Evolutionary conservation across 30 jellyfish, hydroid and myxozoan species (phyloP).

Genomic region (Clytia hemisphaerica): DNA sequence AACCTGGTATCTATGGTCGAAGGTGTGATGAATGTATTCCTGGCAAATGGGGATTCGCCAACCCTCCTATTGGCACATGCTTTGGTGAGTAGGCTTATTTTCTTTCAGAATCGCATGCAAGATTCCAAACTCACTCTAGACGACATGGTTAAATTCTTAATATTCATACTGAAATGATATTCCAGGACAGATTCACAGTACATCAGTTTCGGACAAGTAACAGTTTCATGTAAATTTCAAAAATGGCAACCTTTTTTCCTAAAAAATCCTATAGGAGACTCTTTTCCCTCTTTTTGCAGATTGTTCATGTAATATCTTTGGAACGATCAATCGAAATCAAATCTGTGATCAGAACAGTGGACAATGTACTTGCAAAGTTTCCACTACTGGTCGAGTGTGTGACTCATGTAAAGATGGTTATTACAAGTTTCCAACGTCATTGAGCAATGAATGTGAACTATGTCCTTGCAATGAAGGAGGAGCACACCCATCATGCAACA

Average conservation of each 20-base stretch:
- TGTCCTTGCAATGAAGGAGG: conserved; percentile 87
- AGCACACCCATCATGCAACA: conserved; percentile 63
- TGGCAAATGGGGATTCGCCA: conserved; percentile 88
- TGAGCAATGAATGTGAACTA: conserved; percentile 47
- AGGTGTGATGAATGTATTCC: conserved; percentile 91
- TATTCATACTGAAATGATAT: too few relatives aligned
- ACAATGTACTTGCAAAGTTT: conserved; percentile 71
- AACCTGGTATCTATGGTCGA: conserved; percentile 83
- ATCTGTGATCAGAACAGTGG: conserved; percentile 84
- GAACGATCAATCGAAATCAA: conserved; percentile 57
- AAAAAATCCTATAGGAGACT: too few relatives aligned
- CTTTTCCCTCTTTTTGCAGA: conserved; percentile 12
- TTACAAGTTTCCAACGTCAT: conserved; percentile 57
- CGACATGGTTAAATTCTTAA: too few relatives aligned
- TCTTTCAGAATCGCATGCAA: too few relatives aligned
- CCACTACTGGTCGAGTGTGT: conserved; percentile 46
- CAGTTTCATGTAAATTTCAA: too few relatives aligned
- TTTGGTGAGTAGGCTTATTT: conserved; percentile 44
- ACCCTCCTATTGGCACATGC: conserved; percentile 69
- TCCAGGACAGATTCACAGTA: too few relatives aligned
- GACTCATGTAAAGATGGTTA: conserved; percentile 62
- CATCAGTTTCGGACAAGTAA: too few relatives aligned
- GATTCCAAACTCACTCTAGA: too few relatives aligned
- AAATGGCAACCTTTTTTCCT: too few relatives aligned
- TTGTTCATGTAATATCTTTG: conserved; percentile 65